These are phyloP conservation scores for Sminthurides bifidus DNA, from an alignment of 1,140 invertebrate genomes.

Conservation along the genomic window DNA sequence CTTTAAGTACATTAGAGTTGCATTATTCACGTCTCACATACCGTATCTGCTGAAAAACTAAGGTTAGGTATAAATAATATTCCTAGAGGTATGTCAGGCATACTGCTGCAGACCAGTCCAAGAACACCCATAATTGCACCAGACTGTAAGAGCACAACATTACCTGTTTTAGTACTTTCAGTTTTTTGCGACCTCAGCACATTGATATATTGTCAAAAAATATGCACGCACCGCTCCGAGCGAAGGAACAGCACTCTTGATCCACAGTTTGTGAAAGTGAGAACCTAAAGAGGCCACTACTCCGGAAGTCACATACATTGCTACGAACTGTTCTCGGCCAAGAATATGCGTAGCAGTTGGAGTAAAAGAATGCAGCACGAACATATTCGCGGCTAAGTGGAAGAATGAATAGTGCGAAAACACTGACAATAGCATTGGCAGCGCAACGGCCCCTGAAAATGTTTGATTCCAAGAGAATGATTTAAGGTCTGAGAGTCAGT, in stretches of 20 bases:
- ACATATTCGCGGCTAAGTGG: constrained; percentile 90
- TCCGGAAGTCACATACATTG: constrained; percentile 76
- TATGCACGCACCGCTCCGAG: constrained; percentile 71
- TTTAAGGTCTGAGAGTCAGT: neutral
- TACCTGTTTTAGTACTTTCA: neutral
- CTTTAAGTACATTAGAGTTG: neutral
- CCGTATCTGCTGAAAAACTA: constrained; percentile 68
- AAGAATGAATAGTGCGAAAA: constrained; percentile 83
- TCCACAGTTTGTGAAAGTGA: constrained; percentile 61
- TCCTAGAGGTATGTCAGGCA: constrained; percentile 70
- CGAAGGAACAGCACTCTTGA: constrained; percentile 55
- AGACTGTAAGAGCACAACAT: constrained; percentile 51
- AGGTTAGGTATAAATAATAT: constrained; percentile 82
- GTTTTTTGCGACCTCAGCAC: constrained; percentile 2
- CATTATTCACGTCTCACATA: constrained; percentile 47
- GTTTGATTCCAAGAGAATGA: too few species aligned
- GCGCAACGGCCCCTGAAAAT: constrained; percentile 54
- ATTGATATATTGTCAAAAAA: constrained; percentile 7
- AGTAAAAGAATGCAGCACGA: constrained; percentile 75
- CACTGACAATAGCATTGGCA: constrained; percentile 79
- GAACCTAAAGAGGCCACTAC: constrained; percentile 77
- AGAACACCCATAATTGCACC: constrained; percentile 85
- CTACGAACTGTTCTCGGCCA: constrained; percentile 85
- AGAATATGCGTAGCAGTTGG: constrained; percentile 54
- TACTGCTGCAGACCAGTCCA: constrained; percentile 70